Evolutionary conservation across 2,113 vertebrate genomes (phyloP).

Genomic region (Antechinus stuartii): DNA sequence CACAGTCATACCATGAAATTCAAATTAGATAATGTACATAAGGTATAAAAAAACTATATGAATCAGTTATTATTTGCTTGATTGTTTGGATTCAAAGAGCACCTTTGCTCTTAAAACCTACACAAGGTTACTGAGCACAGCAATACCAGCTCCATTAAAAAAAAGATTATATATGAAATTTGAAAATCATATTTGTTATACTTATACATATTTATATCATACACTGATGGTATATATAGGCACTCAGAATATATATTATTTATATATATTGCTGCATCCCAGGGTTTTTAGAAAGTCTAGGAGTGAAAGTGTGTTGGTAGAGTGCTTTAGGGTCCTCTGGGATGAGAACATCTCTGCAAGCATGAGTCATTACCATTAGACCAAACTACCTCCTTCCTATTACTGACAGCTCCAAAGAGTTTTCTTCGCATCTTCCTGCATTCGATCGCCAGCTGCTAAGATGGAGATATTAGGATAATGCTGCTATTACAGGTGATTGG

Average conservation of each 20-base stretch:
- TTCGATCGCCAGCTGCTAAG: slow-evolving; percentile 65
- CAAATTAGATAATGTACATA: not conserved
- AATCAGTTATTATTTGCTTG: not conserved
- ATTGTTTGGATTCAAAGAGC: not conserved
- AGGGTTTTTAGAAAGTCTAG: slow-evolving; percentile 77
- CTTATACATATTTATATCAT: slow-evolving; percentile 79
- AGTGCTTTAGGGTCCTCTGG: slow-evolving; percentile 78
- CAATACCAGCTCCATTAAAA: slow-evolving; percentile 27
- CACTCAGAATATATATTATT: slow-evolving; percentile 80
- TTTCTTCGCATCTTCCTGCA: slow-evolving; percentile 65
- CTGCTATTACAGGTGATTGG: slow-evolving; percentile 78
- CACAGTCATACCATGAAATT: not conserved
- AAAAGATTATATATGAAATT: slow-evolving; percentile 74
- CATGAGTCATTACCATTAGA: slow-evolving; percentile 82
- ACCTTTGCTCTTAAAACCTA: not conserved
- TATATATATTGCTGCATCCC: slow-evolving; percentile 62
- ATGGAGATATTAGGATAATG: slow-evolving; percentile 79
- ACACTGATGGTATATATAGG: slow-evolving; percentile 73
- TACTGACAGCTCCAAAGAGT: slow-evolving; percentile 78
- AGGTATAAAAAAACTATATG: not conserved
- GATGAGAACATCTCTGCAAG: slow-evolving; percentile 79
- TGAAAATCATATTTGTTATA: slow-evolving; percentile 79
- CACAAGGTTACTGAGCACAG: not conserved
- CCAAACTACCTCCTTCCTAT: slow-evolving; percentile 77
- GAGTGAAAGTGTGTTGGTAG: slow-evolving; percentile 76